These are phyloP conservation scores for Venustoraphidia nigricollis DNA, from an alignment of 2,888 invertebrate genomes.

Conservation along the genomic window DNA sequence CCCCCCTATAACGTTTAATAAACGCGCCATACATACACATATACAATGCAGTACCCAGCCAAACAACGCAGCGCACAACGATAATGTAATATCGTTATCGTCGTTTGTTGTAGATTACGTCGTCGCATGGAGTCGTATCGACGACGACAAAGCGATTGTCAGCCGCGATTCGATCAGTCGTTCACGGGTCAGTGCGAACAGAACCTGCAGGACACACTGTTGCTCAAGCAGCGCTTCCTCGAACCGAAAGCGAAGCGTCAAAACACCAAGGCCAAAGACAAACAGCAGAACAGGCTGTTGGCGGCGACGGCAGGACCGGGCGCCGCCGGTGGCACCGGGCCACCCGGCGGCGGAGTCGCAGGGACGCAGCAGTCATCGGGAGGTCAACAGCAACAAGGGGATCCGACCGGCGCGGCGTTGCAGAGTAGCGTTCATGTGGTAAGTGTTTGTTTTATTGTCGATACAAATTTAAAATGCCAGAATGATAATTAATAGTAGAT, in stretches of 20 bases:
- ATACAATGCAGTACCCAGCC: too few species aligned
- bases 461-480: too few species aligned
- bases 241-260: conserved; percentile 83
- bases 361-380: too few species aligned
- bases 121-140: conserved; percentile 80
- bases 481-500: too few species aligned
- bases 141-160: conserved; percentile 69
- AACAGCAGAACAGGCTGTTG: conserved; percentile 30
- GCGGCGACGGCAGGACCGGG: conserved; percentile 30
- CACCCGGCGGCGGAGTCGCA: conserved; percentile 15
- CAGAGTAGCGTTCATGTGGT: conserved; percentile 67
- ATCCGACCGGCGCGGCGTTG: conserved; percentile 24
- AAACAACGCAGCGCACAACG: too few species aligned
- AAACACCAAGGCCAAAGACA: conserved; percentile 68
- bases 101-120: conserved; percentile 32
- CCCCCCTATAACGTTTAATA: too few species aligned
- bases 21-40: too few species aligned
- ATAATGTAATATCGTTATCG: conserved; percentile 2
- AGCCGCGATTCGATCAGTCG: conserved; percentile 76
- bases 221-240: conserved; percentile 76
- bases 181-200: conserved; percentile 79
- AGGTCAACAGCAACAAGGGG: conserved; percentile 13
- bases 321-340: conserved; percentile 19
- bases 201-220: conserved; percentile 76
- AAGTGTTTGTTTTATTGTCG: conserved; percentile 23